These are phyloP conservation scores for Zaprionus ghesquierei DNA, from an alignment of 1,140 invertebrate species.

Conservation along the genomic window DNA sequence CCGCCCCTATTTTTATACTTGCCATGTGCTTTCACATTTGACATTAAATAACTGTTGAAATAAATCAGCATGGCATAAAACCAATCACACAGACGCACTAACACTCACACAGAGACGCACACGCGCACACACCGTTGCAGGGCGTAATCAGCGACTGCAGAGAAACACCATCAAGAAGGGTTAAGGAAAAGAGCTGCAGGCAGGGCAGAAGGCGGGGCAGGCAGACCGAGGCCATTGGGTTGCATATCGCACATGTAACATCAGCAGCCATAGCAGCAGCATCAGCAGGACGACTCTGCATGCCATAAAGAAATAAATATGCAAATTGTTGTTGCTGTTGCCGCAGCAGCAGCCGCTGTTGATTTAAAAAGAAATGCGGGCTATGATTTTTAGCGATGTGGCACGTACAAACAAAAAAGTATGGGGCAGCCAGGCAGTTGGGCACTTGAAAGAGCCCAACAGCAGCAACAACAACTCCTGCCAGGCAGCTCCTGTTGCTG, in stretches of 20 bases:
- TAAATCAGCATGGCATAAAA: conserved; percentile 60
- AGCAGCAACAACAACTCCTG: conserved; percentile 24
- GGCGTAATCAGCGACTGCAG: conserved; percentile 17
- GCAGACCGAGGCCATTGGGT: background rate
- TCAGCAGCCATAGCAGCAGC: conserved; percentile 14
- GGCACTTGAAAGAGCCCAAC: conserved; percentile 61
- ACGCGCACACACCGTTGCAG: background rate
- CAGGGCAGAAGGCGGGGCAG: background rate
- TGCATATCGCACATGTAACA: conserved; percentile 45
- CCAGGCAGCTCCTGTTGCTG: conserved; percentile 65
- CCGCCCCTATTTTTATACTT: background rate
- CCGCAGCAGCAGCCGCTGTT: conserved; percentile 45
- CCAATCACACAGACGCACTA: background rate
- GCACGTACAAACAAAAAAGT: conserved; percentile 65
- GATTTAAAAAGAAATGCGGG: conserved; percentile 75
- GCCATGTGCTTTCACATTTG: conserved; percentile 44
- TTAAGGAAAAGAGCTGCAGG: background rate
- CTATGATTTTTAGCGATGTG: conserved; percentile 79
- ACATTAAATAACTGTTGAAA: conserved; percentile 78
- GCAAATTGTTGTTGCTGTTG: conserved; percentile 52
- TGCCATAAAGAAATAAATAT: conserved; percentile 80
- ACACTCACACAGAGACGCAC: conserved; percentile 1
- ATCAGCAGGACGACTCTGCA: conserved; percentile 24
- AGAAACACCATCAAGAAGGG: conserved; percentile 31
- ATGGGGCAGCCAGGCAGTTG: conserved; percentile 63